Base-by-base conservation (phyloP, 2,797 vertebrate genomes). In the Oceanodroma leucorhoa region DNA sequence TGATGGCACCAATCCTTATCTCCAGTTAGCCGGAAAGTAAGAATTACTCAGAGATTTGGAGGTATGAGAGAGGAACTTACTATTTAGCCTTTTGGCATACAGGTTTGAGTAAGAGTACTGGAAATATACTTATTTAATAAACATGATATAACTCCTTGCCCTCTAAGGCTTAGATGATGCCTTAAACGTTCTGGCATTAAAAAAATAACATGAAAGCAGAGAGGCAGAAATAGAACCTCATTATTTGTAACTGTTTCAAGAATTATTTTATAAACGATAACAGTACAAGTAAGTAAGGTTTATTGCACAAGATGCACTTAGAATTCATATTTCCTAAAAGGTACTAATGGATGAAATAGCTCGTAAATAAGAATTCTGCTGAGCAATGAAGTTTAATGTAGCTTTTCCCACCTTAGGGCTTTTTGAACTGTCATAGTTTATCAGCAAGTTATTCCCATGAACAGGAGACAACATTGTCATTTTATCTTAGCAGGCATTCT, bases 401-500 rank as follows among this genome's bases (percentile, higher is more conserved):
- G 46, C 36, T 83, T 90, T 83, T 84, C 20, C 14, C 21, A 53
- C 17, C 51, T 60, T 29, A 51, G 26, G 55, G 61, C 12, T 88
- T 95, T 96, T 90, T 57, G 36, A 90, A 65, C 62, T 87, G 41
- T 92, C 72, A 93, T 22, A 90, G 84, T 77, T 96, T 94, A 95
- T 92, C 65, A 86, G 76, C 50, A 88, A 92, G 41, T 72, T 93
- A 93, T 86, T 93, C 65, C 87, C 77, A 76, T 27, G 55, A 93
- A 89, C 58, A 86, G 67, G 86, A 91, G 80, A 94, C 54, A 92
- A 95, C 43, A 87, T 54, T 94, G 92, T 96, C 93, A 95, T 81
- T 94, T 96, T 94, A 87, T 87, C 72, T 94, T 85, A 94, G 79
- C 72, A 92, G 41, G 75, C 95, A 91, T 88, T 95, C 94, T 92